Conservation (phyloP, 2,113 vertebrate genomes). For the Otus sunia region DNA sequence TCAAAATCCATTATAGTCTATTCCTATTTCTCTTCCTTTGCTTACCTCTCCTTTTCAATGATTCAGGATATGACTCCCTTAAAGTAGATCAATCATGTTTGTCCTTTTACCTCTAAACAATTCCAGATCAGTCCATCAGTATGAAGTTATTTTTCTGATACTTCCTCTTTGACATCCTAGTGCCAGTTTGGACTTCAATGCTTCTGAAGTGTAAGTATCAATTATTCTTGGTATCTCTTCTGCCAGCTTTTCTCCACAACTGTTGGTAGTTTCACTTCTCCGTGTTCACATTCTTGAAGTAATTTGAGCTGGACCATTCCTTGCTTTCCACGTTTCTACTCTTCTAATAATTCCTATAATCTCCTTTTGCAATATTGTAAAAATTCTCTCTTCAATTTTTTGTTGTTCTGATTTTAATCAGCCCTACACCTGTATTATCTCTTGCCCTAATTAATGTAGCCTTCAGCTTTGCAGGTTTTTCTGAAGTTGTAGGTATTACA, state of each 20-base stretch:
- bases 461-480: background rate
- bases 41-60: background rate
- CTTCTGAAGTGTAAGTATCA: background rate
- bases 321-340: rapidly evolving
- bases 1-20: background rate
- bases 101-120: background rate
- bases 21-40: background rate
- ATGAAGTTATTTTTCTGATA: background rate
- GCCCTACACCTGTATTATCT: background rate
- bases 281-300: background rate
- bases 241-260: background rate
- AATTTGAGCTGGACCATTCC: background rate
- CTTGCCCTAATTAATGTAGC: background rate
- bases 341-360: background rate
- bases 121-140: rapidly evolving
- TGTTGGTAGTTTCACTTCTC: background rate
- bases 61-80: background rate
- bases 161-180: background rate
- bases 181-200: background rate
- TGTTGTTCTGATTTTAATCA: background rate
- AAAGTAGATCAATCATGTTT: background rate
- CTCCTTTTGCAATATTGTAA: background rate
- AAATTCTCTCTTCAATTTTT: background rate
- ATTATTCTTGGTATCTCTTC: background rate
- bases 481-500: background rate